Conservation (phyloP, 2,888 invertebrate species). For the Cacoxenus indagator region DNA sequence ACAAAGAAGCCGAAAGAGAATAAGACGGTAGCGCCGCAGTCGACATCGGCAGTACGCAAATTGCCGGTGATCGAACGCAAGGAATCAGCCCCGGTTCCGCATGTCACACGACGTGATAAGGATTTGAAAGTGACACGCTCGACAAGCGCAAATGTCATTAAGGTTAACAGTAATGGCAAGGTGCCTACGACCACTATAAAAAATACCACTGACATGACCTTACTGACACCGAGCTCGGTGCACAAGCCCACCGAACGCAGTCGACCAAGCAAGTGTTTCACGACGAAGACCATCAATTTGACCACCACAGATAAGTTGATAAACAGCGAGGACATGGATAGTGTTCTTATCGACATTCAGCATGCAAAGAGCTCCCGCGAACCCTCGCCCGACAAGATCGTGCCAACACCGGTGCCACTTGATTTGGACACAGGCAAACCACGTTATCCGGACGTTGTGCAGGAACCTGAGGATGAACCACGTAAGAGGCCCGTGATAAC, state of each 20-base stretch:
- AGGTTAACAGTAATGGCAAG: slow-evolving; percentile 66
- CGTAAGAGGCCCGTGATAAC: slow-evolving; percentile 70
- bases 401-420: slow-evolving; percentile 77
- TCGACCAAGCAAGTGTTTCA: slow-evolving; percentile 71
- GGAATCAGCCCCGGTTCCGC: slow-evolving; percentile 70
- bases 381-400: slow-evolving; percentile 80
- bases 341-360: slow-evolving; percentile 78
- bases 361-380: slow-evolving; percentile 83
- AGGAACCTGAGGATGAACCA: slow-evolving; percentile 80
- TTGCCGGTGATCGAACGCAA: slow-evolving; percentile 69
- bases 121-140: slow-evolving; percentile 74
- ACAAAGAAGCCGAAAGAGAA: slow-evolving; percentile 31
- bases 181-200: slow-evolving; percentile 36
- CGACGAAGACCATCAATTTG: slow-evolving; percentile 73
- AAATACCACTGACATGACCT: slow-evolving; percentile 49
- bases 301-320: slow-evolving; percentile 71
- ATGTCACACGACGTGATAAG: slow-evolving; percentile 69
- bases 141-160: slow-evolving; percentile 74
- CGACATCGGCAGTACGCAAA: slow-evolving; percentile 50
- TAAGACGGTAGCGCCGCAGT: slow-evolving; percentile 6
- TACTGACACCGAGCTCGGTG: slow-evolving; percentile 41
- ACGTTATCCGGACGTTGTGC: slow-evolving; percentile 81
- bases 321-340: slow-evolving; percentile 73
- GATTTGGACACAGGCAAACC: slow-evolving; percentile 73
- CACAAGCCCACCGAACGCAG: slow-evolving; percentile 46